Evolutionary conservation across 2,797 vertebrate species (phyloP).

Genomic region (Lophotriccus pileatus): DNA sequence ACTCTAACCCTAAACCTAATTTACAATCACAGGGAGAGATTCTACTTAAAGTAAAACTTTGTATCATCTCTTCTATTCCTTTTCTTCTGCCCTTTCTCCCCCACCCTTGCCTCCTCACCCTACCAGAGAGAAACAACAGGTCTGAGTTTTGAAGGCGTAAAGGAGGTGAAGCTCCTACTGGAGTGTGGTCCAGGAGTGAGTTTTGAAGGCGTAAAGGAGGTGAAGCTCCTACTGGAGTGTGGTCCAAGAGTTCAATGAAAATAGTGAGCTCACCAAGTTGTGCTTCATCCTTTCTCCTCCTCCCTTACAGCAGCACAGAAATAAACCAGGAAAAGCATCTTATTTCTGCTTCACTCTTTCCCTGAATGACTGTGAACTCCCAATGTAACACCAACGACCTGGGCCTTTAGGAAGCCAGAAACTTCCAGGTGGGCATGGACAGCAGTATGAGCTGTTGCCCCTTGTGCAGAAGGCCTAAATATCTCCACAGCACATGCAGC

Average conservation of each 20-base stretch:
- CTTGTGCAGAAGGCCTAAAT: not conserved
- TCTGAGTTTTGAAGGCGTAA: not conserved
- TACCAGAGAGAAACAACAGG: not conserved
- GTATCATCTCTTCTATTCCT: not conserved
- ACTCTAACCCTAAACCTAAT: not conserved
- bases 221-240: not conserved
- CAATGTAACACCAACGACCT: fast-evolving
- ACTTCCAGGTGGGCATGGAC: not conserved
- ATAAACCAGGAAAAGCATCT: not conserved
- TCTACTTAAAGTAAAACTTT: not conserved
- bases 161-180: not conserved
- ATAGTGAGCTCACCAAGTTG: not conserved
- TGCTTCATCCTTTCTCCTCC: not conserved
- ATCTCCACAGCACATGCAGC: not conserved
- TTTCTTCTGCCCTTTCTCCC: not conserved
- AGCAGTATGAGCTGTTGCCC: not conserved
- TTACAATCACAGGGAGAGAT: not conserved
- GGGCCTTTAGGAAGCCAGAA: not conserved
- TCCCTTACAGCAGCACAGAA: not conserved
- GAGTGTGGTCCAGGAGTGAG: not conserved
- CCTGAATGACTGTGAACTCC: not conserved
- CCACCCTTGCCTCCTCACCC: not conserved
- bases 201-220: not conserved
- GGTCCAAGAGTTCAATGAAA: not conserved
- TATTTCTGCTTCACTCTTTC: not conserved